Evolutionary conservation across 2,888 invertebrate species (phyloP), one percentile per base, ranked within the genome.

Genomic region (Acronicta psi): DNA sequence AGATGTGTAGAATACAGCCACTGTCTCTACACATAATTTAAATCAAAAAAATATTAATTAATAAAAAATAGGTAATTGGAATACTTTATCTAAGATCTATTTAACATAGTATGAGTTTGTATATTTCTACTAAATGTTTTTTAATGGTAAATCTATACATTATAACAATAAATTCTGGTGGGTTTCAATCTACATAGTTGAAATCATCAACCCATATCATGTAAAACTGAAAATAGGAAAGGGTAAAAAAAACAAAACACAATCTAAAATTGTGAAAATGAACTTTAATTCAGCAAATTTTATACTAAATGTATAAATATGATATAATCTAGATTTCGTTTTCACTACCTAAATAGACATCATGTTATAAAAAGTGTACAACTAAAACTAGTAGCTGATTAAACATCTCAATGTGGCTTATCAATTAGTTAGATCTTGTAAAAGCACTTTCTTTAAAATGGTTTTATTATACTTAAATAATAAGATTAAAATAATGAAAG

Each of bases 221-320:
- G 38, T 20, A 16, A 45, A 13, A 16, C 41, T 49, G n/a, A 52
- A 69, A 73, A 46, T 41, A 65, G 66, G 66, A 53, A 29, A 18
- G 70, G 70, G 70, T 54, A 11, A 52, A 81, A 85, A 75, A 85
- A 90, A 74, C 51, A 79, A 90, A 74, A 89, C 82, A 86, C 83
- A 76, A 76, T 80, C 80, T 90, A 93, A 93, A 94, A 92, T 93
- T 91, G 92, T 94, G 93, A 94, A 93, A 94, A 94, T 93, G 93
- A 94, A 93, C 90, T 94, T 93, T 93, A 92, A 93, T 94, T 93
- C 93, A 93, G 93, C 93, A 93, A 93, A 92, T 92, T 93, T 94
- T 93, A 94, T 93, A 93, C 94, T 94, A 93, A 93, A 93, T 93
- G 93, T 94, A 94, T 94, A 94, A 94, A 94, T 94, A 93, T 92